Evolutionary conservation across 2,113 vertebrate species (phyloP).

Genomic region (Muntiacus reevesi): DNA sequence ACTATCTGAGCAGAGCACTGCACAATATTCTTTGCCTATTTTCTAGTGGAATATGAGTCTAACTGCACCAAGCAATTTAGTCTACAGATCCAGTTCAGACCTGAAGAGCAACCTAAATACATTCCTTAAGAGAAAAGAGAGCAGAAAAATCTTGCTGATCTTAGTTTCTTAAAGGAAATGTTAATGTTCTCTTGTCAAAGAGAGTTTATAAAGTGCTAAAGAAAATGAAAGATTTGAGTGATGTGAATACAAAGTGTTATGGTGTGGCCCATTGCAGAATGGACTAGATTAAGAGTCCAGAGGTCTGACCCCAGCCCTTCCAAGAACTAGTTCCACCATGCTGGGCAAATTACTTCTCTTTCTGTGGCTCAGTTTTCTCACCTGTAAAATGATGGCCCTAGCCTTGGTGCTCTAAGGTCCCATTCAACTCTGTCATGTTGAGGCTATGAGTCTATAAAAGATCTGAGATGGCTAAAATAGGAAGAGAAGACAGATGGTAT

Average conservation of each 20-base stretch:
- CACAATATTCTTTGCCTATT: not conserved
- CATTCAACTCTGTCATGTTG: not conserved
- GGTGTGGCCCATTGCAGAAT: not conserved
- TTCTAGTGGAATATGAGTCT: not conserved
- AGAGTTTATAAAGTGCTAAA: not conserved
- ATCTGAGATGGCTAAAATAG: not conserved
- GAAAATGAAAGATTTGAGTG: not conserved
- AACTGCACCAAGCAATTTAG: not conserved
- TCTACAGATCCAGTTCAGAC: not conserved
- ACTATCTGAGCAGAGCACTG: not conserved
- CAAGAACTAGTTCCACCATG: not conserved
- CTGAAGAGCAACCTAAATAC: not conserved
- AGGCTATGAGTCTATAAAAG: conserved; percentile 21
- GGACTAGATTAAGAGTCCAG: not conserved
- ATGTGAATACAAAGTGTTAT: not conserved
- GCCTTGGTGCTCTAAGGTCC: not conserved
- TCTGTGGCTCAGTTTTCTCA: conserved; percentile 27
- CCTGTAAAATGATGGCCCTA: conserved; percentile 16
- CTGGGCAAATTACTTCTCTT: not conserved
- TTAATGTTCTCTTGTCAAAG: not conserved
- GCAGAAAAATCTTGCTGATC: not conserved
- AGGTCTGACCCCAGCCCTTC: not conserved
- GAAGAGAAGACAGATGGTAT: not conserved
- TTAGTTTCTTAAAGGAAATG: not conserved
- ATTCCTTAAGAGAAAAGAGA: not conserved